These are phyloP conservation scores for Telmatochromis sp. DNA, from an alignment of 2,113 vertebrate genomes.

Conservation along the genomic window DNA sequence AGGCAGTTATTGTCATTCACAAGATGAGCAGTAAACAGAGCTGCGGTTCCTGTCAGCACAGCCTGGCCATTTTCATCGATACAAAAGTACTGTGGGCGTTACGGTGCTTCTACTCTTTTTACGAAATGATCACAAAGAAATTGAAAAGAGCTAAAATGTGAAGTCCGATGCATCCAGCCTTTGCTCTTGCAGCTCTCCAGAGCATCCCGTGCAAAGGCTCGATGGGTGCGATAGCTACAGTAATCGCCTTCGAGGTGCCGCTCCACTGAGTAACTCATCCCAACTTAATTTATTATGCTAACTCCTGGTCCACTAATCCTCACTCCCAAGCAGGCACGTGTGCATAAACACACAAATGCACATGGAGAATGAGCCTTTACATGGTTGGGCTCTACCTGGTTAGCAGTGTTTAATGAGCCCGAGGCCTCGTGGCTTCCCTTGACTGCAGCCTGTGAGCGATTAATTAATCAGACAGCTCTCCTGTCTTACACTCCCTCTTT, in stretches of 20 bases:
- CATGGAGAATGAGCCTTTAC: not conserved
- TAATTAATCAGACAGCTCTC: conserved; percentile 66
- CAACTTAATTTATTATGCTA: conserved; percentile 13
- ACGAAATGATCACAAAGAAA: not conserved
- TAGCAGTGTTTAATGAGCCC: conserved; percentile 60
- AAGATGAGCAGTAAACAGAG: not conserved
- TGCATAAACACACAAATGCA: not conserved
- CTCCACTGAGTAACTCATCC: conserved; percentile 6
- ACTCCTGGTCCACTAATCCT: conserved; percentile 2
- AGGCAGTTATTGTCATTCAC: not conserved
- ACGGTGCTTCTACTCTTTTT: not conserved
- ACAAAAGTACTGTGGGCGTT: not conserved
- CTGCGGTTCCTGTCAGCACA: not conserved
- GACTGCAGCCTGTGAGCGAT: conserved; percentile 45
- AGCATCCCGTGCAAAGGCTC: not conserved
- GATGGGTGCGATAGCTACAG: not conserved
- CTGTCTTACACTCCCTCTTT: not conserved
- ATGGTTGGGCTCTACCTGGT: conserved; percentile 12
- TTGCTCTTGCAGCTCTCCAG: not conserved
- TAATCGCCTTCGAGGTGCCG: not conserved
- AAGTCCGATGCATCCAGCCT: not conserved
- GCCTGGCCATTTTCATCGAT: not conserved
- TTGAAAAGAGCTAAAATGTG: not conserved
- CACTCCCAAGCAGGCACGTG: not conserved
- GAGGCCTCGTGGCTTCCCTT: conserved; percentile 48